Conservation (phyloP, 2,888 invertebrate genomes). For the Orthosia gracilis region DNA sequence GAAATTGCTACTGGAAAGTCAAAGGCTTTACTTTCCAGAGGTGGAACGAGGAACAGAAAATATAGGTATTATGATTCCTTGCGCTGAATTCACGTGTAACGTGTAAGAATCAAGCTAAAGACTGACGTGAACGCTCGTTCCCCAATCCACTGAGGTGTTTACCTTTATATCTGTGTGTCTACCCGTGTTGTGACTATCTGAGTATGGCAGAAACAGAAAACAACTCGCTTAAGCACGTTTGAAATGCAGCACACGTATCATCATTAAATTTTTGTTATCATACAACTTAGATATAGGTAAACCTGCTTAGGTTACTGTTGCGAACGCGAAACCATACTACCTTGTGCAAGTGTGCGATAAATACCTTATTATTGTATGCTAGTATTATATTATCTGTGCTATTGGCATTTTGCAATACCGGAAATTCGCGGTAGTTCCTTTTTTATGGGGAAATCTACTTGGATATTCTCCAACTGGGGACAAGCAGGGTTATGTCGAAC, state of each 20-base stretch:
- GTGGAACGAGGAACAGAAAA: neutral
- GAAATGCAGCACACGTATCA: slow-evolving; percentile 1
- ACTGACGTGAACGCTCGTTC: neutral
- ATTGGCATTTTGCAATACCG: neutral
- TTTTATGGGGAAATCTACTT: no score
- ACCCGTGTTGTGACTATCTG: neutral
- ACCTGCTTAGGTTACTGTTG: slow-evolving; percentile 2
- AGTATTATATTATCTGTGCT: no score
- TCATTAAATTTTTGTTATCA: slow-evolving; percentile 16
- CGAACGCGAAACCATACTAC: neutral
- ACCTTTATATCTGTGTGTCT: neutral
- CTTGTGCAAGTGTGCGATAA: neutral
- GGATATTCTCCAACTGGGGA: no score
- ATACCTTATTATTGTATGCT: neutral
- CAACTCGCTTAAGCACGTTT: neutral
- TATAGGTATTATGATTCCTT: neutral
- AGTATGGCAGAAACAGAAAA: neutral
- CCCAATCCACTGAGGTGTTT: neutral
- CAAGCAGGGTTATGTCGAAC: no score
- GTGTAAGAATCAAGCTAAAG: neutral
- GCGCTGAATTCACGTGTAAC: neutral
- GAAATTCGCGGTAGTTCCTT: neutral
- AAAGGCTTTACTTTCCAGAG: neutral
- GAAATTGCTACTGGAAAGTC: neutral
- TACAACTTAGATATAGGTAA: neutral